Base-by-base conservation (phyloP, 1,140 invertebrate genomes). In the Grapholita molesta region DNA sequence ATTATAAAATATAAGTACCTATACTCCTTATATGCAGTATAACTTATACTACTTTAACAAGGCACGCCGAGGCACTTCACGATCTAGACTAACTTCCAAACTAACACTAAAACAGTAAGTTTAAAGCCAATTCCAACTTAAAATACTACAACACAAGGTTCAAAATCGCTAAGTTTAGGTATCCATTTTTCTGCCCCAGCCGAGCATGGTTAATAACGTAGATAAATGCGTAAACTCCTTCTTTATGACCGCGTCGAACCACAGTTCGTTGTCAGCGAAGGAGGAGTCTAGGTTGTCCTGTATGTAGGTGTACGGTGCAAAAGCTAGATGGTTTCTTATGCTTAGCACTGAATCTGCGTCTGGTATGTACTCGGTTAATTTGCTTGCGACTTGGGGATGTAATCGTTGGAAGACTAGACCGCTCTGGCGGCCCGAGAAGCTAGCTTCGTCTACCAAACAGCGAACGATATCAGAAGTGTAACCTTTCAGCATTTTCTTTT, bases 311-410 rank as follows among this genome's bases (percentile, higher is more conserved):
- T 88, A 89, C 0, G 87, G 82, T 0, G 86, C 83, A 38, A 92
- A 86, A 0, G 90, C 91, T 24, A 89, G 68, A 73, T 91, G 87
- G 66, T 87, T 87, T n/a, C 80, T 69, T 32, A 91, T 75, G 73
- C 86, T 86, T 0, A 92, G 68, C 9, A 80, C 80, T 4, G 74
- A 30, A 25, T 91, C 85, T 0, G 75, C 75, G 11, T 86, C 80
- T 0, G 87, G 81, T 42, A 92, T 76, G 2, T 79, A 61, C 15
- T 79, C 74, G 0, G 32, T 67, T n/a, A 92, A 65, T 69, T 86
- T 86, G 5, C 71, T 74, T 0, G 88, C 78, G 0, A 86, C n/a
- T 11, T 83, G 79, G 11, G 80, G 80, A 5, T 85, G 81, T 5
- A 92, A 33, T 30, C 76, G 78, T 11, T 80, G 79, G 69, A 91